Evolutionary conservation across 2,113 vertebrate genomes (phyloP), one percentile per base, ranked within the genome.

Genomic region (Mohoua ochrocephala): DNA sequence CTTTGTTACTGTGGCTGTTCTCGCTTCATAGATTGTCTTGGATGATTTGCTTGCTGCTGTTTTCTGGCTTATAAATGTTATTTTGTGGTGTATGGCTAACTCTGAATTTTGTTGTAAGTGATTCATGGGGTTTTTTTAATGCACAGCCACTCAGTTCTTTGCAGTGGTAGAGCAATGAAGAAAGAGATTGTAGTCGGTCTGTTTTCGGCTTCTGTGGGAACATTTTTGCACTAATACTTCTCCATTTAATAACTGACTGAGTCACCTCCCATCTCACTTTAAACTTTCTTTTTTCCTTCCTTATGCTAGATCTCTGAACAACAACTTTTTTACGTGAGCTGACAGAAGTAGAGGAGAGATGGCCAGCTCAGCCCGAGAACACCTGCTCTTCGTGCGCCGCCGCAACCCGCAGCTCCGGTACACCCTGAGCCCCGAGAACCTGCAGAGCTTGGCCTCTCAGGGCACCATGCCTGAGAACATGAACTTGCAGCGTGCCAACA

Each of bases 351-450:
- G 82, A 56, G 84, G 53, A 67, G 91, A 89, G 52, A 99, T 99
- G 97, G 97, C 99, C 13, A 98, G 98, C 60, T 99, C 99, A 74
- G 99, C 98, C 33, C 98, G 99, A 22, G 99, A 99, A 30, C 99
- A 99, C 90, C 95, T 99, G 92, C 98, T 98, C 20, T 99, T 98
- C 12, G 99, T 98, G 26, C 98, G 99, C 16, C 98, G 99, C 10
- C 99, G 99, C 47, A 99, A 98, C 96, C 99, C 99, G 1, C 98
- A 99, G 95, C 98, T 99, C 10, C 98, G 99, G 4, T 99, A 99
- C 91, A 99, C 99, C 0, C 98, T 99, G 91, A 99, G 99, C 97
- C 99, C 99, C 0, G 99, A 99, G 93, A 99, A 99, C 96, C 98
- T 99, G 47, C 98, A 99, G 83, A 99, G 98, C 65, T 91, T 99